Percentiles rank a stretch among this genome's conserved stretches.
Evolutionary conservation across 1,140 invertebrate genomes (phyloP).

Genomic region (Fopius arisanus): DNA sequence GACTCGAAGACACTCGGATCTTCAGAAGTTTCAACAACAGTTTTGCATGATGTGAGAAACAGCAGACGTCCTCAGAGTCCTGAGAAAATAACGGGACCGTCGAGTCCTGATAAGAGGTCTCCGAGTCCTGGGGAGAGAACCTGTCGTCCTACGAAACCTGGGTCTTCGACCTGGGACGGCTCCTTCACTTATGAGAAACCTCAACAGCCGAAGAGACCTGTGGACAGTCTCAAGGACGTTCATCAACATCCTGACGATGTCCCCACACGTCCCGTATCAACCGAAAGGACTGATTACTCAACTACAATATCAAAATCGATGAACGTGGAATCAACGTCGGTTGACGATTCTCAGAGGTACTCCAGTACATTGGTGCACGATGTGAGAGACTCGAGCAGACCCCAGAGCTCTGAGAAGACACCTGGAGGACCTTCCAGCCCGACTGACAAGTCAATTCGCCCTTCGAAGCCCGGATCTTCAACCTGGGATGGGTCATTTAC

Average conservation of each 20-base stretch:
- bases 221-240: no score
- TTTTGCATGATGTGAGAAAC: not conserved
- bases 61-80: not conserved
- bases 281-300: constrained; percentile 6
- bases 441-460: not conserved
- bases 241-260: no score
- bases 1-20: constrained; percentile 15
- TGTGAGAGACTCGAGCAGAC: not conserved
- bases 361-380: constrained; percentile 24
- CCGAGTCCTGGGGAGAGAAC: constrained; percentile 33
- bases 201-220: constrained; percentile 8
- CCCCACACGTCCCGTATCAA: no score
- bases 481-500: constrained; percentile 37
- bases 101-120: constrained; percentile 25
- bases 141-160: constrained; percentile 22
- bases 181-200: constrained; percentile 31
- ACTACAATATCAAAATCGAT: constrained; percentile 17
- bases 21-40: constrained; percentile 22
- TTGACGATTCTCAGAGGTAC: constrained; percentile 1
- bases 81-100: not conserved
- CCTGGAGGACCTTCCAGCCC: not conserved
- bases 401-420: constrained; percentile 15
- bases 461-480: constrained; percentile 30
- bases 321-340: constrained; percentile 18
- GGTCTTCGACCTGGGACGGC: constrained; percentile 38